Base-by-base conservation (phyloP, 2,113 vertebrate genomes). In the Herpailurus yagouaroundi region DNA sequence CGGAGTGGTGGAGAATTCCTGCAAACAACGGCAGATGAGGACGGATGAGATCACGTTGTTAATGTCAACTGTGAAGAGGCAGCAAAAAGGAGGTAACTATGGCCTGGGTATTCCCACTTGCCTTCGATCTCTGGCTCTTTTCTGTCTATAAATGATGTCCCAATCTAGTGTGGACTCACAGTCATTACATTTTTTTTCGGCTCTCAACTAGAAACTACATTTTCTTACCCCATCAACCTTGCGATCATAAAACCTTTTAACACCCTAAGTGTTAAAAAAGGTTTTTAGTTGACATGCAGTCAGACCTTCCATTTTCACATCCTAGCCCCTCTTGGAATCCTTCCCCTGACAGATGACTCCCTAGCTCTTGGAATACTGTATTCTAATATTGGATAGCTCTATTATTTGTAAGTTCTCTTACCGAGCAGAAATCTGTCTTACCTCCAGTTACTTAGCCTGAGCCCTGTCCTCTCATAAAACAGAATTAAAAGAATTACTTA, bases 401-500 rank as follows among this genome's bases (percentile, higher is more conserved):
- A 64, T 57, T 80, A 90, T 27, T 85, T 27, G 2, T 45, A 41
- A 41, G 41, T 55, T 92, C 29, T 79, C 91, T 69, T 15, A 80
- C 50, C 73, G 21, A n/a, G 68, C 38, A 95, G 36, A 19, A 66
- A 83, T 74, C 23, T 48, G 18, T 69, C 85, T 96, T 77, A 71
- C 45, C 90, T 60, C 73, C 9, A 19, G 69, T n/a, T 64, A 33
- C 82, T 76, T 63, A 76, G 41, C 19, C 76, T 88, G 36, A 63
- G 36, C 81, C 86, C 64, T 86, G n/a, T 66, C 68, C n/a, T 48
- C 89, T 82, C 50, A 76, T 57, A 71, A 93, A 76, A 71, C 0
- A 69, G 55, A 93, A 94, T 87, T 66, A 63, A 41, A 96, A 93
- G 29, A 96, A 95, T 8, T 29, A 89, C 7, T 89, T 94, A 83